Percentiles rank a stretch among this genome's conserved stretches.
Conservation (phyloP, 2,888 invertebrate genomes). For the Epirrhoe tristata region DNA sequence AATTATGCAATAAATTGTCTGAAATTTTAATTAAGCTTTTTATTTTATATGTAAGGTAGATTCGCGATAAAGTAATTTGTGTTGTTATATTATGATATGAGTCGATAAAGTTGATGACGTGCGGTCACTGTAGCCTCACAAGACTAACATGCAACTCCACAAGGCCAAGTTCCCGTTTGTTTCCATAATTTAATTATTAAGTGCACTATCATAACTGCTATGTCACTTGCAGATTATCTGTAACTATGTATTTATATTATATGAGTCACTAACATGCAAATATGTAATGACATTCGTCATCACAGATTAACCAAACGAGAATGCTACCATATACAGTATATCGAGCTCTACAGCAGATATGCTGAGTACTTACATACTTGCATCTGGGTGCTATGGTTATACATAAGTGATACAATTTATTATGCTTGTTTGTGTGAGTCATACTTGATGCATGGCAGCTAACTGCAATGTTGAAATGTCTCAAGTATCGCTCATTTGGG, state of each 20-base stretch:
- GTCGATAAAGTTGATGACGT: constrained; percentile 84
- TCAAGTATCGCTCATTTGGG: constrained; percentile 78
- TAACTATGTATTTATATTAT: constrained; percentile 85
- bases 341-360: constrained; percentile 66
- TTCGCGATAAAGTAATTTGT: constrained; percentile 56
- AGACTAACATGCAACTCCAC: constrained; percentile 84
- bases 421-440: constrained; percentile 81
- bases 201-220: constrained; percentile 84
- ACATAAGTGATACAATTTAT: constrained; percentile 80
- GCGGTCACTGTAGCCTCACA: constrained; percentile 82
- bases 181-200: constrained; percentile 77
- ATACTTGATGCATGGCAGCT: constrained; percentile 63
- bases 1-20: constrained; percentile 81
- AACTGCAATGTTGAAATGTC: constrained; percentile 46
- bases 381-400: constrained; percentile 85
- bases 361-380: constrained; percentile 84
- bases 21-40: constrained; percentile 76
- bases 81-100: constrained; percentile 38
- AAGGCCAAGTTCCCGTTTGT: constrained; percentile 85
- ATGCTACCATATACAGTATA: constrained; percentile 74
- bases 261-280: constrained; percentile 86
- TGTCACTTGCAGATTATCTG: constrained; percentile 83
- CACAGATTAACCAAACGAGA: constrained; percentile 81
- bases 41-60: constrained; percentile 65
- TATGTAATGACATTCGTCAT: constrained; percentile 81